A percentile compares a stretch with the other conserved stretches of the same genome.
Conservation (phyloP, 2,888 invertebrate genomes). For the Ceraclea dissimilis region DNA sequence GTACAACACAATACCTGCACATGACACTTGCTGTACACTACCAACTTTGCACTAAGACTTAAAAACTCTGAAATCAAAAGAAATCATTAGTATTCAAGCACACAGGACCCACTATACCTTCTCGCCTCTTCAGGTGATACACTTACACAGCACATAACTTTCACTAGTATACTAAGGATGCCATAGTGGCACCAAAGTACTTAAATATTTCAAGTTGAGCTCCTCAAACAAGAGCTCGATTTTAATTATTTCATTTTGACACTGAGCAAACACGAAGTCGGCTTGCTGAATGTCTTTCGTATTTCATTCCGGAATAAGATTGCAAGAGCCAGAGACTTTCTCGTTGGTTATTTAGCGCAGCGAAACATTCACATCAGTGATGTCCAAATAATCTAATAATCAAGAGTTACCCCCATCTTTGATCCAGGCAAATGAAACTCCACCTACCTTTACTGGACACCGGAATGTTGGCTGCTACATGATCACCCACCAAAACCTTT, state of each 20-base stretch:
- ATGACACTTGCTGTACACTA: too few species aligned
- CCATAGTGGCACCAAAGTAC: background rate
- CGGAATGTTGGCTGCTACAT: slow-evolving; percentile 1
- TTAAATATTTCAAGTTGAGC: slow-evolving; percentile 9
- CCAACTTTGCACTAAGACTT: background rate
- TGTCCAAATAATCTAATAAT: background rate
- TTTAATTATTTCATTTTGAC: slow-evolving; percentile 14
- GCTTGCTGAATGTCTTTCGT: slow-evolving; percentile 1
- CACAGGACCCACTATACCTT: too few species aligned
- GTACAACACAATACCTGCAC: too few species aligned
- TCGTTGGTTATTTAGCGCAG: background rate
- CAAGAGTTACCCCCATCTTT: background rate
- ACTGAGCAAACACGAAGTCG: background rate
- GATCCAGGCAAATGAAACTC: slow-evolving; percentile 17
- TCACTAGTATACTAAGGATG: background rate
- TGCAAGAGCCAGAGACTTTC: slow-evolving; percentile 9
- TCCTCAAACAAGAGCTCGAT: slow-evolving; percentile 1
- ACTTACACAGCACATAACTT: background rate
- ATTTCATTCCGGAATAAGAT: slow-evolving; percentile 1
- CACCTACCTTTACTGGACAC: slow-evolving; percentile 19
- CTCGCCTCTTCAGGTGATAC: background rate
- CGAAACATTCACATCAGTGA: background rate
- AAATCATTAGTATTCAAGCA: background rate
- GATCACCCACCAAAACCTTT: background rate
- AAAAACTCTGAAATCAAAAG: background rate